A percentile compares a stretch with the other conserved stretches of the same genome.
phyloP scores from a whole-genome alignment of 2,797 vertebrate species.

The Smutsia gigantea region DNA sequence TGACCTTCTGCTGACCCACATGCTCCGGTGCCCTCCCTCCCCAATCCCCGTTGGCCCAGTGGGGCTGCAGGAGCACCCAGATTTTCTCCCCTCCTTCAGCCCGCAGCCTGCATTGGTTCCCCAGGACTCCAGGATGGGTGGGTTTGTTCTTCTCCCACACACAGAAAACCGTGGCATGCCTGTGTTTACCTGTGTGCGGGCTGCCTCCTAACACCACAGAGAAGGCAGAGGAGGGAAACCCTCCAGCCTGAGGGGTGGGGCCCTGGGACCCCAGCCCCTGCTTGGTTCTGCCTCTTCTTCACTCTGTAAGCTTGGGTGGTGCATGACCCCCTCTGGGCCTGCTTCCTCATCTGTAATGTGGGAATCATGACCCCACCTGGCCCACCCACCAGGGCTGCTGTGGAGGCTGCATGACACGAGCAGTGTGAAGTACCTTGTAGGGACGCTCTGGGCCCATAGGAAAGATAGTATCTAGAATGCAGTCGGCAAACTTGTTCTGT shows the following conservation, averaged over 20 bases:
- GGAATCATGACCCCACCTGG: background rate
- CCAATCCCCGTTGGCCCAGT: background rate
- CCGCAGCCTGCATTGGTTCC: background rate
- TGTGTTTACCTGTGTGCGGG: background rate
- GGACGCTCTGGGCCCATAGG: background rate
- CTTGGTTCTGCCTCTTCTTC: background rate
- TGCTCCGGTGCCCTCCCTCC: background rate
- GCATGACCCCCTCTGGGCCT: fast-evolving
- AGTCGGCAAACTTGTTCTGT: background rate
- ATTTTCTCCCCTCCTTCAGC: background rate
- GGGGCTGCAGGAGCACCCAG: background rate
- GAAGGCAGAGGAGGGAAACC: background rate
- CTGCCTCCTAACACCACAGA: background rate
- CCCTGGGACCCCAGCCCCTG: background rate
- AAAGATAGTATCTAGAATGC: background rate
- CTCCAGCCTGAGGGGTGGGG: background rate
- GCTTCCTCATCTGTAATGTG: background rate
- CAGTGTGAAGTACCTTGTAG: fast-evolving
- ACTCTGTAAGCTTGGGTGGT: background rate
- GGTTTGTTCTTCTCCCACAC: background rate
- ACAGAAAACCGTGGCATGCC: background rate
- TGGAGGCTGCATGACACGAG: fast-evolving
- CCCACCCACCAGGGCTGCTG: background rate
- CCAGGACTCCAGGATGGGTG: background rate
- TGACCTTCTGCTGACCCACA: fast-evolving